Evolutionary conservation across 2,113 vertebrate genomes (phyloP).

Genomic region (Corydoras maculifer): DNA sequence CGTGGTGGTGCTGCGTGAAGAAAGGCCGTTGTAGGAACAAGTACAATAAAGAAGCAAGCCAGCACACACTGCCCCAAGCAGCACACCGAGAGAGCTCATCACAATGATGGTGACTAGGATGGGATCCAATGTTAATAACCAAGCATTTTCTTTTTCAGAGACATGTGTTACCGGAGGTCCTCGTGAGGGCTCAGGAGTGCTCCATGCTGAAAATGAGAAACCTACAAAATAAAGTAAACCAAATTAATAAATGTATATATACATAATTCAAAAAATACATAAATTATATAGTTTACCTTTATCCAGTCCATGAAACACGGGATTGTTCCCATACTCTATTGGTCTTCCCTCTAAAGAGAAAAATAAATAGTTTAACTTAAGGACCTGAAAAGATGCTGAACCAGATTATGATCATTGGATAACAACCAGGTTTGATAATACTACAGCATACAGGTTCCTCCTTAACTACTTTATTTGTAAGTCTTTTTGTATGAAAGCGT

Average conservation of each 20-base stretch:
- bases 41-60: conserved; percentile 95
- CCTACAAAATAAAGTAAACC: conserved; percentile 33
- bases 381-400: no score
- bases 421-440: no score
- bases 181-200: conserved; percentile 56
- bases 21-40: conserved; percentile 85
- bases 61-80: conserved; percentile 86
- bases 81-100: conserved; percentile 91
- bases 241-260: no score
- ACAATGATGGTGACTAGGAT: conserved; percentile 99
- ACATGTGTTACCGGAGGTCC: conserved; percentile 66
- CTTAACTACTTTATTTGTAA: no score
- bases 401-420: no score
- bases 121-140: conserved; percentile 91
- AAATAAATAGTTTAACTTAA: background rate
- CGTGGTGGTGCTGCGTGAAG: conserved; percentile 88
- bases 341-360: no score
- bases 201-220: conserved; percentile 57
- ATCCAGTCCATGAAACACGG: no score
- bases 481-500: no score
- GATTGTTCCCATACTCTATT: no score
- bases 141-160: conserved; percentile 84
- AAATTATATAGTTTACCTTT: no score
- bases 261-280: no score
- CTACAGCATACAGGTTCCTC: no score